Evolutionary conservation across 2,888 invertebrate species (phyloP).

Genomic region (Schizotus pectinicornis): DNA sequence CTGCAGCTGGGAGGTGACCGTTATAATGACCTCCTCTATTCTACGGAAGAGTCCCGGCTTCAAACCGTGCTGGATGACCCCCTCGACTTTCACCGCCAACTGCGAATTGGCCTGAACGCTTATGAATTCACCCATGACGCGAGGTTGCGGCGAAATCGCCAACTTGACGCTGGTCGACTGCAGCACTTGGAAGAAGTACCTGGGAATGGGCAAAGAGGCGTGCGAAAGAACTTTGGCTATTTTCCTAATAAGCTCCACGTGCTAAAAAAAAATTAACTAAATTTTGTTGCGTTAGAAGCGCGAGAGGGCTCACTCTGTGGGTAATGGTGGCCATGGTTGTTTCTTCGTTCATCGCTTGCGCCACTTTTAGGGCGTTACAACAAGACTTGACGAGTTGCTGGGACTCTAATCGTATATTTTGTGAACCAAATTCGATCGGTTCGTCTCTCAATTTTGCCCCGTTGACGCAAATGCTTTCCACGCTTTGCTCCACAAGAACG

Average conservation of each 20-base stretch:
- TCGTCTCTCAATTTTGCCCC: conserved; percentile 50
- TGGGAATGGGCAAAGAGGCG: conserved; percentile 72
- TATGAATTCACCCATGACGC: conserved; percentile 81
- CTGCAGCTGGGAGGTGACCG: conserved; percentile 70
- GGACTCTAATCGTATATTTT: conserved; percentile 57
- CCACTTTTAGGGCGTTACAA: conserved; percentile 55
- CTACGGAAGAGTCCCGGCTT: conserved; percentile 72
- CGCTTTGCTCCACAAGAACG: conserved; percentile 74
- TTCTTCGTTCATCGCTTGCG: conserved; percentile 52
- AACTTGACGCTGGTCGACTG: conserved; percentile 83
- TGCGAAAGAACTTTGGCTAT: conserved; percentile 68
- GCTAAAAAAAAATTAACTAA: conserved; percentile 46
- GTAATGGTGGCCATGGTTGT: conserved; percentile 56
- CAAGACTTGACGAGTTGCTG: conserved; percentile 58
- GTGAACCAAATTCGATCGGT: conserved; percentile 53
- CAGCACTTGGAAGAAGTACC: conserved; percentile 84
- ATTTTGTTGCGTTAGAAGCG: neutral
- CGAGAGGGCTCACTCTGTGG: conserved; percentile 53
- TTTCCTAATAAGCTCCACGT: conserved; percentile 65
- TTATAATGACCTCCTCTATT: conserved; percentile 74
- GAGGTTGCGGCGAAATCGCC: conserved; percentile 81
- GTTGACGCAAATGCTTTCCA: conserved; percentile 72
- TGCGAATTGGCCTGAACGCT: conserved; percentile 83
- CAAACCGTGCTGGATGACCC: conserved; percentile 81
- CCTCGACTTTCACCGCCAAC: conserved; percentile 91